Evolutionary conservation across 2,888 invertebrate genomes (phyloP), one percentile per base, ranked within the genome.

Genomic region (Neuroscelio doddi): DNA sequence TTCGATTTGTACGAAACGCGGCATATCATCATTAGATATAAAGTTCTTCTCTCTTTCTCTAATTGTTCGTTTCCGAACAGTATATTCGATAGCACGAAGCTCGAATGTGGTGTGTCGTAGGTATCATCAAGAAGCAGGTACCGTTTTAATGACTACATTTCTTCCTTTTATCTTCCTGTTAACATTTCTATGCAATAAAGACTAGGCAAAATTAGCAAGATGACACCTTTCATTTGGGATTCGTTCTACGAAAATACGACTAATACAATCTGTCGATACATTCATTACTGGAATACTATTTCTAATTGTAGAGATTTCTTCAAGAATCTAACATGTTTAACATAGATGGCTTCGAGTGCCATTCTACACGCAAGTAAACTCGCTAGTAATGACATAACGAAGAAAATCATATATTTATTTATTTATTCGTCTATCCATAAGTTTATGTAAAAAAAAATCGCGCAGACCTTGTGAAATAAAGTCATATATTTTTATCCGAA

Each of bases 371-470:
- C 12, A 50, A 56, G 42, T 50, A 58, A 64, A 45, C 47, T 58
- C 39, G 41, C 57, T 59, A 64, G 49, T 45, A 52, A 63, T 61
- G 51, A 26, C 14, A 58, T 49, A 58, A 50, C 59, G 49, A 66
- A 46, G 53, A 47, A 51, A 57, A 16, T 49, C 38, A 44, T 50
- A 38, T 44, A 52, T 64, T 50, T 64, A 71, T 68, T 70, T 71
- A 71, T 73, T 69, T 68, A 70, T 70, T 68, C 46, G 51, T 59
- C 26, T 67, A 70, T 56, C 65, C 59, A 59, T 62, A 53, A 65
- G 68, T 58, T 53, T 52, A 69, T 70, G 67, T 69, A 66, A 64
- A 58, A 66, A 64, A 58, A 57, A 50, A 41, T 21, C 49, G 56
- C 49, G 64, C 5, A 64, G 65, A 64, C 50, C 38, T 67, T 66